These are phyloP conservation scores for Pao palembangensis DNA, from an alignment of 2,113 vertebrate species.

Conservation along the genomic window DNA sequence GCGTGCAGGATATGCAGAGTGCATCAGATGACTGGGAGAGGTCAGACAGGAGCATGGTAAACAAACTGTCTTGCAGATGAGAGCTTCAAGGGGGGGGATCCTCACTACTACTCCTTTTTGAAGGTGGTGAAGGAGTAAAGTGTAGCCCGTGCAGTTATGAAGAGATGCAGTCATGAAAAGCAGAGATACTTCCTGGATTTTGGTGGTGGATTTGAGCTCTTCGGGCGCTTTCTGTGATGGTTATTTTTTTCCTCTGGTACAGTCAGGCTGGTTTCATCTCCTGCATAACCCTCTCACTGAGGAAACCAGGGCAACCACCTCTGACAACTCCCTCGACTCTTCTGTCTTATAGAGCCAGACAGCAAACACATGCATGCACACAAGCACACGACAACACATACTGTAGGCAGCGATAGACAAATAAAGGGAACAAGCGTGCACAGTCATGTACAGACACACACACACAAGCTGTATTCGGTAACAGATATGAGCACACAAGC, in stretches of 20 bases:
- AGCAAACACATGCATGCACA: conserved; percentile 52
- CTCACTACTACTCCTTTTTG: conserved; percentile 24
- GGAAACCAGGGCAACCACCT: conserved; percentile 69
- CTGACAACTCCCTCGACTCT: conserved; percentile 63
- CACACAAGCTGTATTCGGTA: conserved; percentile 5
- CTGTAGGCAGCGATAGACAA: conserved; percentile 49
- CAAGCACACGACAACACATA: conserved; percentile 37
- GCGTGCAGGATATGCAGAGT: conserved; percentile 34
- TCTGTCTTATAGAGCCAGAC: conserved; percentile 53
- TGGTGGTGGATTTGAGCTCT: conserved; percentile 1
- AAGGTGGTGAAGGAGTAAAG: conserved; percentile 5
- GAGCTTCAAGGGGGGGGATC: conserved; percentile 25
- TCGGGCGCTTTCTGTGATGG: not conserved
- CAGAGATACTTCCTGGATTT: too few relatives aligned
- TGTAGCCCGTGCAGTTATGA: conserved; percentile 6
- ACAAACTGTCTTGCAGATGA: conserved; percentile 31
- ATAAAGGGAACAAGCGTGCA: conserved; percentile 12
- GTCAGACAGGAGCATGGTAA: conserved; percentile 34
- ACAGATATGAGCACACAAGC: conserved; percentile 9
- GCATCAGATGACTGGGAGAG: conserved; percentile 41
- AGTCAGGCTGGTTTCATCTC: conserved; percentile 34
- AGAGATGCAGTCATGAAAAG: not conserved
- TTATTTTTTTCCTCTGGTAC: conserved; percentile 16
- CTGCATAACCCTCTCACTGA: conserved; percentile 49
- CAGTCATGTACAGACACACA: not conserved